phyloP scores from a whole-genome alignment of 2,888 invertebrate genomes.

The Fabriciana adippe region DNA sequence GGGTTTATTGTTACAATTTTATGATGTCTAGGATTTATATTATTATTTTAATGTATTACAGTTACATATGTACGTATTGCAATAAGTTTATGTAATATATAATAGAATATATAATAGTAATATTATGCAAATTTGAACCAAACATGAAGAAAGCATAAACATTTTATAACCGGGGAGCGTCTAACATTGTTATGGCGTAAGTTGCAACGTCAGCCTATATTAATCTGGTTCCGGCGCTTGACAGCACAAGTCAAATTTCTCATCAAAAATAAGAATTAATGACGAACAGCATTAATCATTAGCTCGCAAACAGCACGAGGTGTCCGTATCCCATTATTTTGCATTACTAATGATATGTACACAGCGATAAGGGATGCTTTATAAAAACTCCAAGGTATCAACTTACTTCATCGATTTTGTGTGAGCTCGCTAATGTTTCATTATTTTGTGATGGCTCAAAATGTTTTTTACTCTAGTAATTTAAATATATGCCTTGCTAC shows the following conservation, averaged over 20 bases:
- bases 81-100: too few relatives aligned
- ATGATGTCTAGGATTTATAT: background rate
- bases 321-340: conserved; percentile 82
- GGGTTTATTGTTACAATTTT: background rate
- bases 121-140: conserved; percentile 27
- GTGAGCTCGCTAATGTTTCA: conserved; percentile 46
- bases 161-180: conserved; percentile 45
- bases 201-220: conserved; percentile 80
- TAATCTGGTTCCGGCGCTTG: conserved; percentile 80
- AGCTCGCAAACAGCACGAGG: conserved; percentile 80
- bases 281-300: conserved; percentile 80
- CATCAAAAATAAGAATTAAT: conserved; percentile 83
- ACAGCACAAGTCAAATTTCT: conserved; percentile 82
- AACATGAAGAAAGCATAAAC: conserved; percentile 37
- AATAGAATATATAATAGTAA: conserved; percentile 2
- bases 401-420: conserved; percentile 54
- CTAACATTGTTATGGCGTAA: conserved; percentile 66
- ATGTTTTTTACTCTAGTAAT: conserved; percentile 36
- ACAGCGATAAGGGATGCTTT: conserved; percentile 73
- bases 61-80: too few relatives aligned
- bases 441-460: conserved; percentile 35
- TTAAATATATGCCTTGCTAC: conserved; percentile 28
- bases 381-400: conserved; percentile 70
- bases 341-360: conserved; percentile 82
- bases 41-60: background rate